Conservation (phyloP, 2,113 vertebrate species). For the Sterrhoptilus dennistouni region DNA sequence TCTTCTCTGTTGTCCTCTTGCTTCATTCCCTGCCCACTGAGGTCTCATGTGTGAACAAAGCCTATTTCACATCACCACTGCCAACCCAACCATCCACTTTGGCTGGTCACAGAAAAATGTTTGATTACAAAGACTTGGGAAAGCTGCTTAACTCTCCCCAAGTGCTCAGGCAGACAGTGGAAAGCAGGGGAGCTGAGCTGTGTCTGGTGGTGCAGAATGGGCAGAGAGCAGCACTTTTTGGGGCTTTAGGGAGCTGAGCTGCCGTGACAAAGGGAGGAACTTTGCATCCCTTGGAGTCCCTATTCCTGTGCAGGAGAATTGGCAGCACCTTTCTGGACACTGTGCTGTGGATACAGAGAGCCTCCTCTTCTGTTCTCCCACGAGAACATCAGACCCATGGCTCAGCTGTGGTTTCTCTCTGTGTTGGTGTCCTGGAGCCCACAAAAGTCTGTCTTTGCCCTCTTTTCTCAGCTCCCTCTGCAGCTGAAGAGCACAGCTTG, state of each 20-base stretch:
- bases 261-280: background rate
- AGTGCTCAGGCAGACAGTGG: background rate
- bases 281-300: background rate
- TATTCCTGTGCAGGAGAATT: background rate
- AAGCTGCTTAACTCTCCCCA: background rate
- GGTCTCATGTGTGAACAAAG: background rate
- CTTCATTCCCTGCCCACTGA: background rate
- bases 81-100: background rate
- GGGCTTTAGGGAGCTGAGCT: background rate
- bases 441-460: background rate
- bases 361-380: background rate
- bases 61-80: background rate
- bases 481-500: background rate
- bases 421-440: background rate
- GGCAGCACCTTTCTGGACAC: background rate
- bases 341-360: background rate
- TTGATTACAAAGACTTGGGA: background rate
- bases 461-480: background rate
- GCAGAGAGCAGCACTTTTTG: no score
- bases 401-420: background rate
- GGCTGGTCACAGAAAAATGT: background rate
- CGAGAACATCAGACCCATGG: background rate
- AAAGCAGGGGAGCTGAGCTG: background rate
- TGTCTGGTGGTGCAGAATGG: background rate
- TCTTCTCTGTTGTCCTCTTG: background rate